Base-by-base conservation (phyloP, 2,888 invertebrate genomes). In the Beris morrisii region DNA sequence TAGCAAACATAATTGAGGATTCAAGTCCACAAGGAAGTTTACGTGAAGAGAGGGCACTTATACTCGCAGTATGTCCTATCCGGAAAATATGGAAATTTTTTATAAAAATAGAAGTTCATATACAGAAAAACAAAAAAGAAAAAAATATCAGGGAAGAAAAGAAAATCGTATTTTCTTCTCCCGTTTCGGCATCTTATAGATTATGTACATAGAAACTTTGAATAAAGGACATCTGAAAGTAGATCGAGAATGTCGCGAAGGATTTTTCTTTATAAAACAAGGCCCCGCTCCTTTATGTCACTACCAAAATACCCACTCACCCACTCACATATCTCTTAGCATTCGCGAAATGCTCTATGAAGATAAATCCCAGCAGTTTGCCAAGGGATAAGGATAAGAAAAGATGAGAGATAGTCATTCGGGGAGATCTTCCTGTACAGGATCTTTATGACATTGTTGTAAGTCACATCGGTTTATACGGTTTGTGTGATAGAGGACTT, bases 391-490 rank as follows among this genome's bases (percentile, higher is more conserved):
- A 48, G 48, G 48, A 50, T 44, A 53, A 46, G 54, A 53, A 22
- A 46, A 32, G 57, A 57, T 50, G 57, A 56, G 59, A 64, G 61
- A 61, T 65, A 52, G 58, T 56, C 56, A 53, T 61, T 50, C 56
- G 12, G 56, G 48, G 28, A 61, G 61, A 44, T 50, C 38, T 55
- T 68, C 56, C 65, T 50, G n/a, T 55, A 56, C 65, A 43, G 44
- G 64, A 67, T 67, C 59, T 65, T 61, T 68, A 68, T 65, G 65
- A 50, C 61, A 65, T 65, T 68, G 59, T 65, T 52, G 65, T 68
- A 65, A 68, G 68, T 68, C 68, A 68, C 48, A 61, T 56, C 44
- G 58, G 59, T 65, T 56, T 64, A 59, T 56, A 50, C 59, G 50
- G 22, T 22, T 22, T 22, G 22, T 13, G 30, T 48, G 65, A 56